Evolutionary conservation across 2,113 vertebrate genomes (phyloP), one percentile per base, ranked within the genome.

Genomic region (Mohoua ochrocephala): DNA sequence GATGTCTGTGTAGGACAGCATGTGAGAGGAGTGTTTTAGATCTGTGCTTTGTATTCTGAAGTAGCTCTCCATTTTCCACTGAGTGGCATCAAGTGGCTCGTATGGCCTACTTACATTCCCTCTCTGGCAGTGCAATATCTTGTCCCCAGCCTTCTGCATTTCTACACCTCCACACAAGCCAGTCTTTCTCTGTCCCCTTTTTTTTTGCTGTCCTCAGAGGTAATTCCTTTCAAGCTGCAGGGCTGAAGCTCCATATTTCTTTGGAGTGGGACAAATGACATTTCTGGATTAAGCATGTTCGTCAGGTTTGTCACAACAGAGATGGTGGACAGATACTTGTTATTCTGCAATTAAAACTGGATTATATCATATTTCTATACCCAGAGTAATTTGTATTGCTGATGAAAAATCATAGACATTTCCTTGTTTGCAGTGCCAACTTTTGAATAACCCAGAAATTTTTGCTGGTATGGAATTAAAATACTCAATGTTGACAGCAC

Each of bases 131-230:
- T 5, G 20, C 44, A n/a, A 13, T 27, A 3, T 11, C 77, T 57
- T 28, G 9, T 69, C 47, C 65, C 15, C 27, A 37, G 23, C 39
- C 19, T 1, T 17, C 54, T 37, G 24, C 1, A 0, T 63, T 87
- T 54, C 39, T 24, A 11, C 1, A 0, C 16, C 42, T 80, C 42
- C 4, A 2, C 10, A 7, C 0, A 5, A 63, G 7, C 19, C 27
- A 15, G 39, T 35, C 30, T 59, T 63, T 47, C 42, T 45, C 35
- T 1, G 1, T 24, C 16, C 12, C 11, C 15, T 6, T 28, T 60
- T 7, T 21, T 73, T 89, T 42, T 41, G 7, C 42, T 39, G 33
- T 70, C 45, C 41, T 64, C 2, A 2, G 12, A 75, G 37, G 31
- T 30, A 69, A 61, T 35, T 77, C 5, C 7, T 84, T 81, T 75